Evolutionary conservation across 92 coral and sea anemone species (phyloP).

Genomic region (Phenganax subtilis): DNA sequence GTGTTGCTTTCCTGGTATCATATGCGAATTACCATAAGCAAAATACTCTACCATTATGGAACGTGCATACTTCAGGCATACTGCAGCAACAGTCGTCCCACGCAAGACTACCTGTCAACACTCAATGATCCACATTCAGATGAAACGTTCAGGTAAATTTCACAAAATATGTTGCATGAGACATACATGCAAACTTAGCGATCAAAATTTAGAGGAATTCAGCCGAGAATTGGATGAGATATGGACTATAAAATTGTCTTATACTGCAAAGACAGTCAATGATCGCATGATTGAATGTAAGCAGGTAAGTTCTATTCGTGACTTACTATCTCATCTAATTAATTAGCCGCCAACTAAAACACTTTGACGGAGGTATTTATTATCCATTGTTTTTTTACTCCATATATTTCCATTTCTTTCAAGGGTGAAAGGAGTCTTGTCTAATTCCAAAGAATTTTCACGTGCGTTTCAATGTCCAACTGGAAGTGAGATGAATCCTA

Average conservation of each 20-base stretch:
- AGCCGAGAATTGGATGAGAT: too few relatives aligned
- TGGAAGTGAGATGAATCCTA: slow-evolving; percentile 38
- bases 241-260: too few relatives aligned
- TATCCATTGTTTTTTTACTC: too few relatives aligned
- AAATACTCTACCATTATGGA: too few relatives aligned
- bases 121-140: slow-evolving; percentile 92
- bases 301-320: neutral
- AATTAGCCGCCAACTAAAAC: too few relatives aligned
- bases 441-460: slow-evolving; percentile 36
- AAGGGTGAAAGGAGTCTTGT: slow-evolving; percentile 37
- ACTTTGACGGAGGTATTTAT: too few relatives aligned
- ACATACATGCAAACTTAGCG: too few relatives aligned
- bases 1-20: neutral
- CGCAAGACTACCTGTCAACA: slow-evolving; percentile 91
- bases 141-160: slow-evolving; percentile 75
- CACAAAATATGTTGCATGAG: too few relatives aligned
- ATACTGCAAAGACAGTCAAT: too few relatives aligned
- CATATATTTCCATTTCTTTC: neutral
- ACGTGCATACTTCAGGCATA: slow-evolving; percentile 61
- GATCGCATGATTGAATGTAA: too few relatives aligned
- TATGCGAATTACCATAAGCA: neutral
- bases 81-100: slow-evolving; percentile 89
- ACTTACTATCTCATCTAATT: neutral
- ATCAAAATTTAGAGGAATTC: too few relatives aligned
- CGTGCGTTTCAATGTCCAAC: slow-evolving; percentile 33